These are phyloP conservation scores for Phragmatobia fuliginosa DNA, from an alignment of 2,888 invertebrate species.

Conservation along the genomic window DNA sequence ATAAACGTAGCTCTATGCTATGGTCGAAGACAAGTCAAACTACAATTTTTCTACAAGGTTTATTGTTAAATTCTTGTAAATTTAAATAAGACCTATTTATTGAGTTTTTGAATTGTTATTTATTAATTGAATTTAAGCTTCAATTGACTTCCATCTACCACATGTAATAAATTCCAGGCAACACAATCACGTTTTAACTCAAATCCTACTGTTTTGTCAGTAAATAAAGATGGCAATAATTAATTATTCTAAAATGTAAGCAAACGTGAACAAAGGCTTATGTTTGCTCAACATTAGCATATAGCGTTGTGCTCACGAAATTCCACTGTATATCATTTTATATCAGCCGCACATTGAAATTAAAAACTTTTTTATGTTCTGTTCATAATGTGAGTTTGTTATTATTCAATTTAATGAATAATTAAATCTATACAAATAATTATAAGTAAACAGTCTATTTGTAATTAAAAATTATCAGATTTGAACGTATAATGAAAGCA, in stretches of 20 bases:
- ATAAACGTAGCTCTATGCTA: too few species aligned
- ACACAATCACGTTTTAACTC: conserved; percentile 29
- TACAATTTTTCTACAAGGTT: too few species aligned
- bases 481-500: too few species aligned
- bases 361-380: not conserved
- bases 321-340: conserved; percentile 21
- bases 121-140: not conserved
- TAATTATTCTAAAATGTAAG: conserved; percentile 49
- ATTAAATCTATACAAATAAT: too few species aligned
- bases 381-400: not conserved
- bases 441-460: too few species aligned
- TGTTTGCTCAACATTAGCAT: conserved; percentile 46
- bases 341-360: conserved; percentile 7
- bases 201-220: conserved; percentile 28
- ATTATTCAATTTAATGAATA: not conserved
- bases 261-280: conserved; percentile 38
- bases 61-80: too few species aligned
- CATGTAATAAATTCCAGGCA: conserved; percentile 4
- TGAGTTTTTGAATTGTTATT: too few species aligned
- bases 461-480: too few species aligned
- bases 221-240: conserved; percentile 45
- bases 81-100: too few species aligned
- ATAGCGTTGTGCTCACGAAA: conserved; percentile 30
- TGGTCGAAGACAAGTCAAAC: too few species aligned
- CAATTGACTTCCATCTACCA: not conserved